These are phyloP conservation scores for Sitta carolinensis DNA, from an alignment of 2,797 vertebrate genomes.

Conservation along the genomic window DNA sequence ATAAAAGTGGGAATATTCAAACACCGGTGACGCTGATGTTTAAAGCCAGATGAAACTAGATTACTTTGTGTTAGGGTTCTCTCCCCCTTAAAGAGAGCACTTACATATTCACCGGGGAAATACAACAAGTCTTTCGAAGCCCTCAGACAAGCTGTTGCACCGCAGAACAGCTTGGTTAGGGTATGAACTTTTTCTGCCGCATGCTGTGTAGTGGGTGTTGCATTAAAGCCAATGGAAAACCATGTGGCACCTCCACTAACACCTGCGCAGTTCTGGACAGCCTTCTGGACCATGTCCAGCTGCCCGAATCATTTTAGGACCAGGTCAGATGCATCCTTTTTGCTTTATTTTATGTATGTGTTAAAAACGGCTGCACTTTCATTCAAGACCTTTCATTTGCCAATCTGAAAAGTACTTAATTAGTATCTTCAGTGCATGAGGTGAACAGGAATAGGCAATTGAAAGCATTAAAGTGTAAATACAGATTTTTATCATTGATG, in stretches of 20 bases:
- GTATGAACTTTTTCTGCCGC: background rate
- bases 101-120: background rate
- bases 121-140: background rate
- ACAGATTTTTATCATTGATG: background rate
- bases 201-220: background rate
- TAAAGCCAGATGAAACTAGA: background rate
- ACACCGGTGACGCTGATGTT: rapidly evolving
- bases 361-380: background rate
- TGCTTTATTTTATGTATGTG: background rate
- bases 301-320: background rate
- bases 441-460: background rate
- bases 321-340: background rate
- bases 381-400: background rate
- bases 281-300: background rate
- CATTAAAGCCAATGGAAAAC: background rate
- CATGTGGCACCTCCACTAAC: background rate
- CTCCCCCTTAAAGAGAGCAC: background rate
- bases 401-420: background rate
- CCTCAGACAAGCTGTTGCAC: rapidly evolving
- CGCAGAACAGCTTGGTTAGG: background rate
- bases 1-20: background rate
- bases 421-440: background rate
- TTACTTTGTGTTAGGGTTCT: background rate
- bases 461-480: background rate
- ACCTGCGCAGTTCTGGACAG: background rate